phyloP scores from a whole-genome alignment of 2,888 invertebrate genomes.

The Clepsis dumicolana region DNA sequence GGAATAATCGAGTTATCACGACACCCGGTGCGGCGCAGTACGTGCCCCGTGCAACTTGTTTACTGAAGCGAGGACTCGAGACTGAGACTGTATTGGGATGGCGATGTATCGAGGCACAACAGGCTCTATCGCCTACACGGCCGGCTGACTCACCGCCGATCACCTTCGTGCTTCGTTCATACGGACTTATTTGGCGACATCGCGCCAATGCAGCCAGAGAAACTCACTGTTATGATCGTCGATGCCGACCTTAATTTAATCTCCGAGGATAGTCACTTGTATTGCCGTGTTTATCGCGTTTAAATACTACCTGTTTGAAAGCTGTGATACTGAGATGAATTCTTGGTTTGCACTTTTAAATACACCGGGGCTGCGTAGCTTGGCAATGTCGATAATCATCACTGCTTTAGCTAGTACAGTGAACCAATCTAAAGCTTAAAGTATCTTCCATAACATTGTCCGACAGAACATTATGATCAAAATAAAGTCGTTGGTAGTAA shows the following conservation, averaged over 20 bases:
- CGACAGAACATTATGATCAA: background rate
- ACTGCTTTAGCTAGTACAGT: no score
- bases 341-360: background rate
- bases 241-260: slow-evolving; percentile 41
- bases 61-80: slow-evolving; percentile 63
- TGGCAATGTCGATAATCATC: background rate
- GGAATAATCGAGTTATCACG: slow-evolving; percentile 50
- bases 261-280: slow-evolving; percentile 40
- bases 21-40: slow-evolving; percentile 57
- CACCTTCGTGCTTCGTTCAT: slow-evolving; percentile 82
- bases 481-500: background rate
- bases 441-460: no score
- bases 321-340: background rate
- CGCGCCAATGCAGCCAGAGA: slow-evolving; percentile 70
- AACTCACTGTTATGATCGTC: slow-evolving; percentile 58
- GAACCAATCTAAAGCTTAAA: background rate
- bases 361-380: background rate
- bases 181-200: slow-evolving; percentile 84
- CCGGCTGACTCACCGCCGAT: slow-evolving; percentile 75
- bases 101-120: slow-evolving; percentile 56
- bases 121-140: slow-evolving; percentile 71
- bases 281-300: slow-evolving; percentile 26
- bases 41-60: slow-evolving; percentile 59
- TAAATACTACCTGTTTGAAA: slow-evolving; percentile 13
- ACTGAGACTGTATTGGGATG: slow-evolving; percentile 61